Base-by-base conservation (phyloP, 2,888 invertebrate genomes). In the Lucinisca nassula region DNA sequence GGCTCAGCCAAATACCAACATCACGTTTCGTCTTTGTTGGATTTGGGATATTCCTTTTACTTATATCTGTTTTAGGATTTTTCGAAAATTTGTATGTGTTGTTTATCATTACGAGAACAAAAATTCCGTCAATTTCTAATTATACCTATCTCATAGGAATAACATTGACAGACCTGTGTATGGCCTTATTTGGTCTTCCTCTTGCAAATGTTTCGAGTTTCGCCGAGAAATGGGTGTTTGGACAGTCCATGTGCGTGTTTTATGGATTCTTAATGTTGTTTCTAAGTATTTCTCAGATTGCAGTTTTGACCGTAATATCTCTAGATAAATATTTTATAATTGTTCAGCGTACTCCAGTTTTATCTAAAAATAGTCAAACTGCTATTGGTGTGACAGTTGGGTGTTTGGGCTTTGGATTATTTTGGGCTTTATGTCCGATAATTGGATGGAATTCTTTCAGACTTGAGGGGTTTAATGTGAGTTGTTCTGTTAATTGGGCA, bases 401-500 rank as follows among this genome's bases (percentile, higher is more conserved):
- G 32, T 85, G 80, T n/a, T 87, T 82, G 58, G 17, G 51, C 0
- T 81, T 79, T 24, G 84, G 84, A 0, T 70, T 61, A 0, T 8
- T 30, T 17, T 88, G 88, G 88, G 88, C 88, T 1, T 32, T 79
- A 0, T 82, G 73, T 6, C 88, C 88, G 3, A 37, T 88, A 21
- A 58, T 88, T 27, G 88, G 88, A 1, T 88, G 88, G 88, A 84
- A 79, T 0, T 73, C 75, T 6, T 88, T 84, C 35, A 61, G 72
- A 38, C 45, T 76, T 3, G 88, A 84, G 21, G 82, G 51, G n/a
- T 40, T 37, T 40, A 81, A 79, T 10, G 85, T 84, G 30, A 79
- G 82, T 2, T 88, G 88, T 51, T 82, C 82, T 17, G 84, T 88
- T 4, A 88, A 49, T 21, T 88, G 88, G 84, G 78, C 75, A 10